Conservation (phyloP, 2,113 vertebrate genomes). For the Plecturocebus donacophilus region DNA sequence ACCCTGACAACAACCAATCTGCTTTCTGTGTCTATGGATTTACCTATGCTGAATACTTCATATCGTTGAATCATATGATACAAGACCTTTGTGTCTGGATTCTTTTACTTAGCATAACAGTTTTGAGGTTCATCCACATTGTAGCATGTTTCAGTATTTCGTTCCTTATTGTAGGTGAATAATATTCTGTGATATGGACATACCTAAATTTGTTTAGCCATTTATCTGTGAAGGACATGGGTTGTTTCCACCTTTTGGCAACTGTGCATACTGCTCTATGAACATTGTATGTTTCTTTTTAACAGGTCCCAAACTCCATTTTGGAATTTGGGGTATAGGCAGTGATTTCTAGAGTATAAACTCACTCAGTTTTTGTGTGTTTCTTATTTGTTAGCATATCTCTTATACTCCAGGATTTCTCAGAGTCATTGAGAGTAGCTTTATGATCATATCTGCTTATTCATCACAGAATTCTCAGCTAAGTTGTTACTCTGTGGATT, state of each 20-base stretch:
- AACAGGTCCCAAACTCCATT: not conserved
- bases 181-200: not conserved
- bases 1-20: not conserved
- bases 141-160: not conserved
- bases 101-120: not conserved
- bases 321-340: not conserved
- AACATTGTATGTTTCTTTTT: not conserved
- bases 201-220: not conserved
- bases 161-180: not conserved
- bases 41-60: not conserved
- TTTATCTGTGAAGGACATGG: not conserved
- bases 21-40: not conserved
- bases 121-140: not conserved
- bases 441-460: constrained; percentile 12
- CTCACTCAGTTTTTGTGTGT: not conserved
- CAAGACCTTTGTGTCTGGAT: not conserved
- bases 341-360: not conserved
- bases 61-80: not conserved
- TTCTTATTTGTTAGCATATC: constrained; percentile 13
- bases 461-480: not conserved
- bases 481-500: constrained; percentile 31
- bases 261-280: not conserved
- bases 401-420: not conserved
- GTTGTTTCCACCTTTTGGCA: not conserved
- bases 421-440: not conserved